A percentile compares a stretch with the other conserved stretches of the same genome.
Evolutionary conservation across 1,140 invertebrate genomes (phyloP).

Genomic region (Saccostrea cuccullata): DNA sequence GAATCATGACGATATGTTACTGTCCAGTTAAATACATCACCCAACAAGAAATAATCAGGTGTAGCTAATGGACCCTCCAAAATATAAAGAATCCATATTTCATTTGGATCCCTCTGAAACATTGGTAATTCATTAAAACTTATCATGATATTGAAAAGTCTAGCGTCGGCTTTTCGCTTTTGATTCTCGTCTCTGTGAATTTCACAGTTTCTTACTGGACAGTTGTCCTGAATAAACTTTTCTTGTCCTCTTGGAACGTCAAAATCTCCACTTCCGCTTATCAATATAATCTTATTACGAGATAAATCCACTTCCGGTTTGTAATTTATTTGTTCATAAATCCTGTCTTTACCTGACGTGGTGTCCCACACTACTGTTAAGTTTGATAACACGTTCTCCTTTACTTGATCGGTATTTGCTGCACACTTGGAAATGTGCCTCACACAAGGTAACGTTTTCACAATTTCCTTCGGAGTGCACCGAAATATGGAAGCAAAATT

Average conservation of each 20-base stretch:
- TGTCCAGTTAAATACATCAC: conserved; percentile 91
- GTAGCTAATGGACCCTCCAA: conserved; percentile 49
- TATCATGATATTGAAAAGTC: conserved; percentile 37
- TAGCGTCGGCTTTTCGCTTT: conserved; percentile 28
- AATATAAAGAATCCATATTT: conserved; percentile 54
- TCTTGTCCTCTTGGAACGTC: conserved; percentile 35
- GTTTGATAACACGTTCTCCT: background rate
- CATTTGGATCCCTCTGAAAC: conserved; percentile 39
- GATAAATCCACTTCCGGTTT: conserved; percentile 14
- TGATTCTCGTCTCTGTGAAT: background rate
- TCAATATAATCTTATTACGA: conserved; percentile 38
- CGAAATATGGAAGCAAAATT: conserved; percentile 42
- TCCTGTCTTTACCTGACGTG: conserved; percentile 47
- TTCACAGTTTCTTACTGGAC: conserved; percentile 38
- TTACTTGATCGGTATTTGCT: background rate
- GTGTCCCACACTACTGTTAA: conserved; percentile 44
- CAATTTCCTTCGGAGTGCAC: background rate
- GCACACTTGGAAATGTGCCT: background rate
- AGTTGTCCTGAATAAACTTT: conserved; percentile 25
- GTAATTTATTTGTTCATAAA: conserved; percentile 45
- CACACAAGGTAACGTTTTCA: background rate
- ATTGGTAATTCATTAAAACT: background rate
- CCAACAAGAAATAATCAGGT: conserved; percentile 37
- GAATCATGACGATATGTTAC: conserved; percentile 92
- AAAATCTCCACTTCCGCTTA: conserved; percentile 42